These are phyloP conservation scores for Euura saliciscinereae DNA, from an alignment of 1,140 invertebrate genomes.

Conservation along the genomic window DNA sequence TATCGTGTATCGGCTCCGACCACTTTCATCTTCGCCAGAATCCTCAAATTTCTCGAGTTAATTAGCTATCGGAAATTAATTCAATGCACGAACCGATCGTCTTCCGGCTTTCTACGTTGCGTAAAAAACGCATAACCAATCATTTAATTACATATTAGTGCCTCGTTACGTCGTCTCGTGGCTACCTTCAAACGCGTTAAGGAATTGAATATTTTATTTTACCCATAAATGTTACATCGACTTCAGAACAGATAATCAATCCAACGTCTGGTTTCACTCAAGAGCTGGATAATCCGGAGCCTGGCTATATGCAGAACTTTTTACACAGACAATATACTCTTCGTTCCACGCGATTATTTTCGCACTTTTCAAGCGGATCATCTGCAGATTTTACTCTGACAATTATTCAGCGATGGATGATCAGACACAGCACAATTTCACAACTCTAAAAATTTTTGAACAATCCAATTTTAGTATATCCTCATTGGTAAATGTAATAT, in stretches of 20 bases:
- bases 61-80: not conserved
- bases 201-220: conserved; percentile 28
- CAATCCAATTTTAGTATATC: too few species aligned
- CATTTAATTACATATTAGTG: not conserved
- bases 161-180: not conserved
- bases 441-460: too few species aligned
- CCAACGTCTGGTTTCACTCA: conserved; percentile 19
- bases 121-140: not conserved
- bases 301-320: too few species aligned
- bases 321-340: too few species aligned
- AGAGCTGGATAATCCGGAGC: conserved; percentile 20
- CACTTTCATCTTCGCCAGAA: not conserved
- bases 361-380: too few species aligned
- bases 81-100: conserved; percentile 3
- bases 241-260: conserved; percentile 1
- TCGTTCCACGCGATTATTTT: too few species aligned
- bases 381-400: too few species aligned
- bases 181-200: not conserved
- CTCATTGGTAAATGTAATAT: too few species aligned
- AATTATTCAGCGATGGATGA: too few species aligned
- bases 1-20: too few species aligned
- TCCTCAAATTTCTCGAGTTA: conserved; percentile 13
- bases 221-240: conserved; percentile 12
- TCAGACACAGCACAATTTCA: too few species aligned
- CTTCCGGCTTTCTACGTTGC: not conserved